These are phyloP conservation scores for Lymantria dispar DNA, from an alignment of 2,888 invertebrate genomes.

Conservation along the genomic window DNA sequence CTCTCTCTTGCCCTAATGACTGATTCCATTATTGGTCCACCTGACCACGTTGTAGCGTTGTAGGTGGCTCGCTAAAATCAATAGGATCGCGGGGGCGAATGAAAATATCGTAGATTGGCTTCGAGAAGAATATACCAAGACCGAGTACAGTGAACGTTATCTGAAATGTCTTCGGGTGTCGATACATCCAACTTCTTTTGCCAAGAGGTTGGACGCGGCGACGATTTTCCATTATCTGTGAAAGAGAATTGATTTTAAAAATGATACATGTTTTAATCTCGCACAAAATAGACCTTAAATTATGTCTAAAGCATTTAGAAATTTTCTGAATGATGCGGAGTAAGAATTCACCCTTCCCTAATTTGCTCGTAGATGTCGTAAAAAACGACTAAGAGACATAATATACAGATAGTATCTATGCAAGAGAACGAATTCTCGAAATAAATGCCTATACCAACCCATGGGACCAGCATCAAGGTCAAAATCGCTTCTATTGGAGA, in stretches of 20 bases:
- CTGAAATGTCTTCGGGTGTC: slow-evolving; percentile 84
- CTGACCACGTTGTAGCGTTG: slow-evolving; percentile 32
- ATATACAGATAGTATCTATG: too few relatives aligned
- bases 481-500: too few relatives aligned
- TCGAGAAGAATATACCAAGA: slow-evolving; percentile 85
- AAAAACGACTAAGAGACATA: too few relatives aligned
- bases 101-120: slow-evolving; percentile 87
- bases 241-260: slow-evolving; percentile 9
- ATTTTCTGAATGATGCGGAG: too few relatives aligned
- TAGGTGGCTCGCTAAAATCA: slow-evolving; percentile 58
- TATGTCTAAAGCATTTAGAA: too few relatives aligned
- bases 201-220: slow-evolving; percentile 70
- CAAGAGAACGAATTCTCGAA: too few relatives aligned
- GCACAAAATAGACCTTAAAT: too few relatives aligned
- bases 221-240: slow-evolving; percentile 66
- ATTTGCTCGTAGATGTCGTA: too few relatives aligned
- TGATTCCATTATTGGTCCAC: slow-evolving; percentile 85
- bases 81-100: slow-evolving; percentile 49
- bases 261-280: too few relatives aligned
- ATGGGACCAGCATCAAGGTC: too few relatives aligned
- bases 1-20: slow-evolving; percentile 89
- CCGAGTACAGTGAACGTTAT: slow-evolving; percentile 73
- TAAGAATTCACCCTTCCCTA: too few relatives aligned
- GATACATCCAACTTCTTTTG: slow-evolving; percentile 83
- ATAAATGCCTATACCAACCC: too few relatives aligned